Evolutionary conservation across 1,140 invertebrate species (phyloP).

Genomic region (Thaumatotibia leucotreta): DNA sequence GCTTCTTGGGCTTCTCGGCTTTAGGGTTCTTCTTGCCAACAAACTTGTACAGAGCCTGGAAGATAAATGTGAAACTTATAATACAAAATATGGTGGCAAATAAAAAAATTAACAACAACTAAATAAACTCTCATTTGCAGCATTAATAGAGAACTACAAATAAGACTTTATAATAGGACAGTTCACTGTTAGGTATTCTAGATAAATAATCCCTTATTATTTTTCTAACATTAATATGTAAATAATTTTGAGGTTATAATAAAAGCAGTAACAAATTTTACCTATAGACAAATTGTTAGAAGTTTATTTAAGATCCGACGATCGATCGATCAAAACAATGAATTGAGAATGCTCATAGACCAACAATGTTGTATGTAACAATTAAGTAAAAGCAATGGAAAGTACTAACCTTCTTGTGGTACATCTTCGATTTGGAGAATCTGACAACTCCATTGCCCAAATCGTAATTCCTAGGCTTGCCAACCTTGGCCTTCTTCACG

Average conservation of each 20-base stretch:
- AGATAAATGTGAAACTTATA: constrained; percentile 19
- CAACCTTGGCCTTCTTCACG: constrained; percentile 62
- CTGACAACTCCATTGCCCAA: constrained; percentile 85
- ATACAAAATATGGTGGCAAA: background rate
- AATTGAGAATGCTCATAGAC: background rate
- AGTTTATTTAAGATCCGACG: too few relatives aligned
- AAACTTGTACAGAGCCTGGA: constrained; percentile 73
- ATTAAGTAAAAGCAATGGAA: background rate
- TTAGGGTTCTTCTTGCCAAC: constrained; percentile 75
- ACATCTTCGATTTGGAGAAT: constrained; percentile 85
- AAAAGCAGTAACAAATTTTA: background rate
- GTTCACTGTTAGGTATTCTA: too few relatives aligned
- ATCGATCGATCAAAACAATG: background rate
- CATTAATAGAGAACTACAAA: too few relatives aligned
- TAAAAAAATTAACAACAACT: background rate
- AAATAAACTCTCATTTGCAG: too few relatives aligned
- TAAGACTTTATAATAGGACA: too few relatives aligned
- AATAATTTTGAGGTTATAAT: constrained; percentile 7
- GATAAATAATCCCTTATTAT: too few relatives aligned
- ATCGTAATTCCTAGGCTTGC: constrained; percentile 82
- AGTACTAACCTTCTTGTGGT: constrained; percentile 81
- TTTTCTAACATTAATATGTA: background rate
- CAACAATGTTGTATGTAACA: too few relatives aligned
- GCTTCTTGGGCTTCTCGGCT: constrained; percentile 81
- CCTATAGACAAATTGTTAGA: background rate